A percentile compares a stretch with the other conserved stretches of the same genome.
phyloP scores from a whole-genome alignment of 2,113 vertebrate genomes.

The Clinocottus analis region DNA sequence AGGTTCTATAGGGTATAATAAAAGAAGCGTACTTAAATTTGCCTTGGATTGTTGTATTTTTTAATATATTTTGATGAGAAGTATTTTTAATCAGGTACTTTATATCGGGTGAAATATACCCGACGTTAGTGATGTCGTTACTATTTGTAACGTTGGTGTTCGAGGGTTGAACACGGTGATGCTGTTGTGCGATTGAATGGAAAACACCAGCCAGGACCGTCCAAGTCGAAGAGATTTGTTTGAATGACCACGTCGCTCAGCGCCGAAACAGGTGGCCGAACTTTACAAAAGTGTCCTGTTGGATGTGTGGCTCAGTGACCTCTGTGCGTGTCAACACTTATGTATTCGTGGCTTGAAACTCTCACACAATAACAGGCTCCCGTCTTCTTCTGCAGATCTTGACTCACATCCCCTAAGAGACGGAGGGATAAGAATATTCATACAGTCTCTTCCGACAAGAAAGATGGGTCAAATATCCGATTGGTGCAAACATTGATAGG shows the following conservation, averaged over 20 bases:
- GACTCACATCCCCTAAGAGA: background rate
- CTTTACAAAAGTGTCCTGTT: background rate
- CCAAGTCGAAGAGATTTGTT: background rate
- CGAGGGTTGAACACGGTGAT: background rate
- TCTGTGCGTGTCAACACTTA: background rate
- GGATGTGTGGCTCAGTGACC: background rate
- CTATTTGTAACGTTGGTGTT: no score
- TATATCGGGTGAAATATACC: no score
- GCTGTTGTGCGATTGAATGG: background rate
- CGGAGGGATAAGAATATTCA: background rate
- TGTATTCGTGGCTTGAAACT: slow-evolving; percentile 17
- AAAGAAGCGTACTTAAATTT: no score
- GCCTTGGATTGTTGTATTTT: no score
- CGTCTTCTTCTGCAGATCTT: slow-evolving; percentile 12
- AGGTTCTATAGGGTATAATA: no score
- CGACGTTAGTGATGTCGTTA: no score
- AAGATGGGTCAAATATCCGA: background rate
- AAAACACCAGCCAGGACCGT: background rate
- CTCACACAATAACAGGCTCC: background rate
- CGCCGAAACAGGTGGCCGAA: background rate
- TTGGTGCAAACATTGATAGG: background rate
- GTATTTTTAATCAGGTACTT: no score
- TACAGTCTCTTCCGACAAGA: background rate
- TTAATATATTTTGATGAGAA: no score
- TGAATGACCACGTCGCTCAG: background rate